A percentile compares a stretch with the other conserved stretches of the same genome.
phyloP scores from a whole-genome alignment of 2,113 vertebrate species.

The Canis aureus region DNA sequence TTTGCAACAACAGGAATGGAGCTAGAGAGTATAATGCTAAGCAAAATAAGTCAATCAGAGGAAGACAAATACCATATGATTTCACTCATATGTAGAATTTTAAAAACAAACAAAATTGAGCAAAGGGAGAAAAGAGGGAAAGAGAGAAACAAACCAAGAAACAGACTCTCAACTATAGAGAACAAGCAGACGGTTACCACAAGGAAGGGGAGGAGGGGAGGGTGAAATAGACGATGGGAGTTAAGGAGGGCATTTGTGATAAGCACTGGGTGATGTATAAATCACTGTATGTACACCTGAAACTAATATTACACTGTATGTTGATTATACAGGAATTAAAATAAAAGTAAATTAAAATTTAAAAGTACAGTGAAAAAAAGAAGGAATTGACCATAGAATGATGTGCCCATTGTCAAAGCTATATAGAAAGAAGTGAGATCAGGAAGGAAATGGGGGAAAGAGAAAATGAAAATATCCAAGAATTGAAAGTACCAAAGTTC shows the following conservation, averaged over 20 bases:
- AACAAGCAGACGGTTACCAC: neutral
- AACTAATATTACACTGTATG: neutral
- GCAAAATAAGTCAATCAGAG: neutral
- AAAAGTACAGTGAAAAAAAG: neutral
- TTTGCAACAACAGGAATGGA: neutral
- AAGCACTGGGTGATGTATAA: neutral
- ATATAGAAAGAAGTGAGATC: neutral
- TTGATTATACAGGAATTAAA: neutral
- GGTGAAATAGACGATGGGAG: neutral
- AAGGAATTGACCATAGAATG: neutral
- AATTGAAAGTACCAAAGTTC: conserved; percentile 5
- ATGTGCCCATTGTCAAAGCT: neutral
- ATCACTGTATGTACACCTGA: neutral
- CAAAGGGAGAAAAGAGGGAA: neutral
- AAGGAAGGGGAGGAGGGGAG: neutral
- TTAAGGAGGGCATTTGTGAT: neutral
- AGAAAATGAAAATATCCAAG: conserved; percentile 28
- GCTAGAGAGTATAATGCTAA: neutral
- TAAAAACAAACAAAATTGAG: neutral
- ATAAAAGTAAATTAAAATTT: neutral
- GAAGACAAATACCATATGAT: neutral
- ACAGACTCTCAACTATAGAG: neutral
- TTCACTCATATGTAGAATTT: neutral
- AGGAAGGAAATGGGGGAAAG: neutral
- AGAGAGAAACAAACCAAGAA: neutral